Percentiles rank a stretch among this genome's conserved stretches.
These are phyloP conservation scores for Marmota monax DNA, from an alignment of 2,113 vertebrate species.

Conservation along the genomic window DNA sequence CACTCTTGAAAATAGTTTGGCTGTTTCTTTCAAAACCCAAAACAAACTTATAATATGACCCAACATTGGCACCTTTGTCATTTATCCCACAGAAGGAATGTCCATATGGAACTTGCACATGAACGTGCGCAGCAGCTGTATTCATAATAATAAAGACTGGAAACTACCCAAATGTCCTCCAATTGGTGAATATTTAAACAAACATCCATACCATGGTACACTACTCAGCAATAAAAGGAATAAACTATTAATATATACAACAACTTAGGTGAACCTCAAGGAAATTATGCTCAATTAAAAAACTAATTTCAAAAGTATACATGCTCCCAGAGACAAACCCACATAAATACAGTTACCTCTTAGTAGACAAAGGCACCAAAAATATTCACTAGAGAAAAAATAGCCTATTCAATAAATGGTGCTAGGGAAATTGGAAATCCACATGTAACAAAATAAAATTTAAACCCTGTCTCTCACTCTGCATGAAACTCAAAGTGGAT, in stretches of 20 bases:
- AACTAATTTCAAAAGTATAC: neutral
- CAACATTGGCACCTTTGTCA: neutral
- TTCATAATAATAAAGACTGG: neutral
- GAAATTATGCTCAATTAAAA: neutral
- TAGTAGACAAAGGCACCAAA: too few relatives aligned
- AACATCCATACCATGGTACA: neutral
- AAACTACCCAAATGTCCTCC: slow-evolving; percentile 25
- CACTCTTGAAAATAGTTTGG: slow-evolving; percentile 30
- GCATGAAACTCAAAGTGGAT: too few relatives aligned
- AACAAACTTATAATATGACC: neutral
- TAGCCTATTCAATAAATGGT: too few relatives aligned
- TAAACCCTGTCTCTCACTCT: too few relatives aligned
- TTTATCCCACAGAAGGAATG: slow-evolving; percentile 42
- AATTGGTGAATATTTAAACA: neutral
- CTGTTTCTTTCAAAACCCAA: slow-evolving; percentile 46
- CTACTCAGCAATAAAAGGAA: neutral
- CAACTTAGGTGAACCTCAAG: neutral
- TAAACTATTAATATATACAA: neutral
- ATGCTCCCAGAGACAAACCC: too few relatives aligned
- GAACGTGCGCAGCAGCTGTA: neutral
- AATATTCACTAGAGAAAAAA: too few relatives aligned
- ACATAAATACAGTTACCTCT: too few relatives aligned
- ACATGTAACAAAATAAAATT: too few relatives aligned
- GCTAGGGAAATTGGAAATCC: too few relatives aligned
- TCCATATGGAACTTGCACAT: neutral